Percentiles rank a stretch among this genome's conserved stretches.
phyloP scores from a whole-genome alignment of 2,888 invertebrate species.

The Oegoconia quadripuncta region DNA sequence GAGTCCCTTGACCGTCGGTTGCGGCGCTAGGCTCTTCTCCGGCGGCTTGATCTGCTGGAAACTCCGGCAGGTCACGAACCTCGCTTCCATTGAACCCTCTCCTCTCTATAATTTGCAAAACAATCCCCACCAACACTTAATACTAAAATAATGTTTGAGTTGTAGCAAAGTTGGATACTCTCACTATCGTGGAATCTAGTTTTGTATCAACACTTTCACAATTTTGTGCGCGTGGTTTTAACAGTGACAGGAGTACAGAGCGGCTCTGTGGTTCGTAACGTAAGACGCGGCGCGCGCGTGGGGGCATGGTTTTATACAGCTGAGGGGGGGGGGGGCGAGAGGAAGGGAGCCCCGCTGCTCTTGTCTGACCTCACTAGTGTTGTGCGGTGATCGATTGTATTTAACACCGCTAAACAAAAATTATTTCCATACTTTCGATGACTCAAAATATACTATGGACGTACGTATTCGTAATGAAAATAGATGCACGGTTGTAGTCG shows the following conservation, averaged over 20 bases:
- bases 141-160: slow-evolving; percentile 23
- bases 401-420: not conserved
- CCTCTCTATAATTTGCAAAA: slow-evolving; percentile 54
- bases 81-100: slow-evolving; percentile 78
- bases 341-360: slow-evolving; percentile 36
- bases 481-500: too few species aligned
- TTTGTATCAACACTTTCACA: slow-evolving; percentile 72
- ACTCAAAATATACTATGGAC: too few species aligned
- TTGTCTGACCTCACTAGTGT: slow-evolving; percentile 58
- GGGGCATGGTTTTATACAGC: slow-evolving; percentile 50
- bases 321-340: slow-evolving; percentile 34
- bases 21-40: slow-evolving; percentile 73
- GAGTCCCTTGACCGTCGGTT: slow-evolving; percentile 72
- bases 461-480: too few species aligned
- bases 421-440: too few species aligned
- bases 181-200: slow-evolving; percentile 66
- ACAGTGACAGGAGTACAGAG: slow-evolving; percentile 38
- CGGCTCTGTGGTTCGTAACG: slow-evolving; percentile 57
- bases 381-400: slow-evolving; percentile 30
- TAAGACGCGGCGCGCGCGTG: slow-evolving; percentile 73
- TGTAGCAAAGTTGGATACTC: slow-evolving; percentile 51
- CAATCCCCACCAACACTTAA: slow-evolving; percentile 55
- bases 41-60: slow-evolving; percentile 77
- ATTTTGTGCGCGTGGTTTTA: slow-evolving; percentile 62
- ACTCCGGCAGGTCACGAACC: slow-evolving; percentile 78